A percentile compares a stretch with the other conserved stretches of the same genome.
phyloP scores from a whole-genome alignment of 2,888 invertebrate species.

The Catocala nupta region DNA sequence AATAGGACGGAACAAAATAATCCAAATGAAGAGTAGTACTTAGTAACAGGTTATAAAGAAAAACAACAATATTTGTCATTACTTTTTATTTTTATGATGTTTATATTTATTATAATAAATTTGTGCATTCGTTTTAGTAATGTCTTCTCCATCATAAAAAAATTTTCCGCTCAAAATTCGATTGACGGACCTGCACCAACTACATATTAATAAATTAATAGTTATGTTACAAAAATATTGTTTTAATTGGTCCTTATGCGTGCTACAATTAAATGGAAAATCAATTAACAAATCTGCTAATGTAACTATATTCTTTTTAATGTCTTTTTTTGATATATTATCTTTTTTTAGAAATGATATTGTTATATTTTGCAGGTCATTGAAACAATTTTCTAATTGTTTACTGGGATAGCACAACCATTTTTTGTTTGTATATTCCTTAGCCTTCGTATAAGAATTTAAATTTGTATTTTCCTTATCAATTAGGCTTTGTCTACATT shows the following conservation, averaged over 20 bases:
- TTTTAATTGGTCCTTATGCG: constrained; percentile 14
- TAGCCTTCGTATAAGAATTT: constrained; percentile 13
- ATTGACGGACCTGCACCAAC: constrained; percentile 29
- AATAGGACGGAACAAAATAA: no score
- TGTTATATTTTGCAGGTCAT: constrained; percentile 15
- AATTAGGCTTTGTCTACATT: constrained; percentile 11
- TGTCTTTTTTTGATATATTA: background rate
- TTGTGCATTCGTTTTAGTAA: constrained; percentile 9
- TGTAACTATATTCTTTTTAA: constrained; percentile 8
- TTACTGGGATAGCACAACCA: constrained; percentile 23
- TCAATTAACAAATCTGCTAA: constrained; percentile 9
- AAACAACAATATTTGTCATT: no score
- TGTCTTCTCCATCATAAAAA: constrained; percentile 16
- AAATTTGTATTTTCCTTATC: constrained; percentile 4
- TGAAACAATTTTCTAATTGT: constrained; percentile 11
- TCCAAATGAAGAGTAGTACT: no score
- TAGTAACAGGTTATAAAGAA: no score
- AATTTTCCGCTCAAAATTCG: constrained; percentile 21
- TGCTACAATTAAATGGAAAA: constrained; percentile 6
- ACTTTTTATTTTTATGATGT: constrained; percentile 15
- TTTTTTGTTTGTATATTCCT: constrained; percentile 19
- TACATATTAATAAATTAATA: constrained; percentile 22
- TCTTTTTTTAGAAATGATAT: constrained; percentile 3
- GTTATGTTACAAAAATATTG: constrained; percentile 11
- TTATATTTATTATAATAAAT: no score